phyloP scores from a whole-genome alignment of 2,888 invertebrate species.

The Endotricha flammealis region DNA sequence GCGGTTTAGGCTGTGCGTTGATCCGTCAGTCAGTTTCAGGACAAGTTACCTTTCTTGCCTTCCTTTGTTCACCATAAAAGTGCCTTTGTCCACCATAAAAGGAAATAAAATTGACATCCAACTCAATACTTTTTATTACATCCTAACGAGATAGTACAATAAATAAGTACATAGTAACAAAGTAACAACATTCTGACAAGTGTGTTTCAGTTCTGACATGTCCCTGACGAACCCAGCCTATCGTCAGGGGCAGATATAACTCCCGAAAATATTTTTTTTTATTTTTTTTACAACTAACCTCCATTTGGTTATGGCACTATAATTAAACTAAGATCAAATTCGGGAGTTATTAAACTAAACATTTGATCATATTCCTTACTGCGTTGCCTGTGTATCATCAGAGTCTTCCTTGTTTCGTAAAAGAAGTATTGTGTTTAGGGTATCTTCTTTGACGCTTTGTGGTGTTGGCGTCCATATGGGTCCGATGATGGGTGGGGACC shows the following conservation, averaged over 20 bases:
- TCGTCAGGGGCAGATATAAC: constrained; percentile 35
- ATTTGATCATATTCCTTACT: constrained; percentile 34
- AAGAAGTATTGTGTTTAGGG: constrained; percentile 51
- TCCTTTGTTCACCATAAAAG: no score
- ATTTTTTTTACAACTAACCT: constrained; percentile 13
- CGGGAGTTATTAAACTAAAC: no score
- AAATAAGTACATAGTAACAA: constrained; percentile 27
- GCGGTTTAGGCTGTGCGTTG: no score
- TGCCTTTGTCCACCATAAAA: constrained; percentile 17
- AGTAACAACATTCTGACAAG: constrained; percentile 23
- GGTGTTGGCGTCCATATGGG: constrained; percentile 64
- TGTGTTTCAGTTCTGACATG: constrained; percentile 22
- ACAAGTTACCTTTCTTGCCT: no score
- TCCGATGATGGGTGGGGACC: constrained; percentile 68
- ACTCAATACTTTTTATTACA: constrained; percentile 21
- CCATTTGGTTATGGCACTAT: constrained; percentile 41
- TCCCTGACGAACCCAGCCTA: constrained; percentile 51
- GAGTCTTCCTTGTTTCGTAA: constrained; percentile 43
- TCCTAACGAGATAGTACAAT: constrained; percentile 21
- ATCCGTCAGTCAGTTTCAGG: no score
- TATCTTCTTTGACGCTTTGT: constrained; percentile 44
- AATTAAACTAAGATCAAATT: constrained; percentile 19
- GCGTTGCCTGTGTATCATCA: constrained; percentile 30
- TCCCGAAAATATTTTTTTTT: constrained; percentile 32
- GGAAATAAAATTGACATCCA: constrained; percentile 12